phyloP scores from a whole-genome alignment of 2,888 invertebrate genomes.

The Cantharis lateralis region DNA sequence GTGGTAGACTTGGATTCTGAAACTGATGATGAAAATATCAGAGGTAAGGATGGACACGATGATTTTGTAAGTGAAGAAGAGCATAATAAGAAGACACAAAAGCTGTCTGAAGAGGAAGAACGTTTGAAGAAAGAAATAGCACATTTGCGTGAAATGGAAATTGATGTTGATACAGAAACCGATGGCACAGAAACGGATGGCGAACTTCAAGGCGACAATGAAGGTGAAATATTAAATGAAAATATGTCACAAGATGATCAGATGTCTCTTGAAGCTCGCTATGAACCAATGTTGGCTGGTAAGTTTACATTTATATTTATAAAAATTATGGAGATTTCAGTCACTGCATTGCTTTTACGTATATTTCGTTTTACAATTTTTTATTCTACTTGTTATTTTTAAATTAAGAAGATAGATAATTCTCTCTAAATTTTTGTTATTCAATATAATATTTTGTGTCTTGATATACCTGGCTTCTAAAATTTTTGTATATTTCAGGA shows the following conservation, averaged over 20 bases:
- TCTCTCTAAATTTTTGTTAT: too few relatives aligned
- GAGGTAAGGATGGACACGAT: constrained; percentile 64
- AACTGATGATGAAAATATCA: constrained; percentile 61
- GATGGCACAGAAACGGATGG: constrained; percentile 79
- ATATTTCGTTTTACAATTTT: too few relatives aligned
- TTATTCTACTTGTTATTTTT: too few relatives aligned
- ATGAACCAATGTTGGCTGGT: constrained; percentile 71
- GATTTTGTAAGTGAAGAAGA: constrained; percentile 63
- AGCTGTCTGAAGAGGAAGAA: constrained; percentile 76
- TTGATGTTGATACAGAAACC: constrained; percentile 80
- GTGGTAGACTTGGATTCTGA: constrained; percentile 66
- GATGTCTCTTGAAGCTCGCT: constrained; percentile 67
- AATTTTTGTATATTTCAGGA: constrained; percentile 41
- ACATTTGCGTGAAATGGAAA: constrained; percentile 72
- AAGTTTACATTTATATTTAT: constrained; percentile 19
- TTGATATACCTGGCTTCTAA: too few relatives aligned
- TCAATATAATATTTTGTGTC: too few relatives aligned
- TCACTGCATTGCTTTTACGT: neutral
- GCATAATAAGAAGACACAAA: constrained; percentile 68
- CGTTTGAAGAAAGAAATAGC: constrained; percentile 75
- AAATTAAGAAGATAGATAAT: too few relatives aligned
- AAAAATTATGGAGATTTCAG: neutral
- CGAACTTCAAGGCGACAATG: constrained; percentile 60
- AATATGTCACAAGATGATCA: constrained; percentile 36
- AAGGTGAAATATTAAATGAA: constrained; percentile 44